A percentile compares a stretch with the other conserved stretches of the same genome.
Conservation (phyloP, 2,797 vertebrate genomes). For the Eulemur albifrons region DNA sequence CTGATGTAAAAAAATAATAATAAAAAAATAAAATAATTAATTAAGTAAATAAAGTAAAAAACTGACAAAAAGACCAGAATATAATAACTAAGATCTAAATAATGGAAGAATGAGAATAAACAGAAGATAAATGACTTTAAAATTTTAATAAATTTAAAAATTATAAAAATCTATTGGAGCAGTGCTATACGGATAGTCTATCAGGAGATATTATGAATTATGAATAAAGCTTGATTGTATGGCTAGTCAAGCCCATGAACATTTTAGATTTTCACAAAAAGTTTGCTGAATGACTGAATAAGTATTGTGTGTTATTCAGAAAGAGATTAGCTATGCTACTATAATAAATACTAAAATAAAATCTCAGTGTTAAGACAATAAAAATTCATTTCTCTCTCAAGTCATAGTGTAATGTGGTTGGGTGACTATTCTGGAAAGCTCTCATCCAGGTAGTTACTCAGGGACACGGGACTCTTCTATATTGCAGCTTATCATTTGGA, state of each 20-base stretch:
- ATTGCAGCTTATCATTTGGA: background rate
- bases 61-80: constrained; percentile 17
- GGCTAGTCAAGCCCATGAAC: background rate
- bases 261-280: background rate
- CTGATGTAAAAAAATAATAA: too few species aligned
- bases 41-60: background rate
- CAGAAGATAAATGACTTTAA: background rate
- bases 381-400: background rate
- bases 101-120: background rate
- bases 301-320: background rate
- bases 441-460: background rate
- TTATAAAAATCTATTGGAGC: background rate
- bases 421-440: background rate
- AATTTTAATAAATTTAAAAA: constrained; percentile 36
- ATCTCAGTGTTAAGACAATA: background rate
- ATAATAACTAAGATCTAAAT: constrained; percentile 20
- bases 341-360: background rate
- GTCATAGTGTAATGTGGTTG: background rate
- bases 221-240: background rate
- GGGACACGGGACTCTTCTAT: background rate
- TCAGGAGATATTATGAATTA: background rate
- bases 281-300: background rate
- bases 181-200: background rate
- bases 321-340: background rate
- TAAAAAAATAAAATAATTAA: too few species aligned